Percentiles rank a stretch among this genome's conserved stretches.
Evolutionary conservation across 2,797 vertebrate genomes (phyloP).

Genomic region (Uromys caudimaculatus): DNA sequence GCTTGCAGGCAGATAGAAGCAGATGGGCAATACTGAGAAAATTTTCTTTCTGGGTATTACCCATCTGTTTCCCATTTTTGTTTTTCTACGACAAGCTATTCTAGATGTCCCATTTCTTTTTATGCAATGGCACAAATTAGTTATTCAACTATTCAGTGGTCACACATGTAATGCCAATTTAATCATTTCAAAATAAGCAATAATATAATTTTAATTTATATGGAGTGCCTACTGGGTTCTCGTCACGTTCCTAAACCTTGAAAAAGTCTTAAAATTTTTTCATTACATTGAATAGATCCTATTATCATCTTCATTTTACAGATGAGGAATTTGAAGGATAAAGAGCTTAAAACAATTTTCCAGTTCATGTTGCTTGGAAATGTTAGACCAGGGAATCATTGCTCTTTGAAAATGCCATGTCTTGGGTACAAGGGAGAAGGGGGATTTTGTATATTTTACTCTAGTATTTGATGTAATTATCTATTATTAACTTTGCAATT

Average conservation of each 20-base stretch:
- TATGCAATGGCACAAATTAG: conserved; percentile 73
- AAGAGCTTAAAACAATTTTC: conserved; percentile 44
- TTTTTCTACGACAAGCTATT: conserved; percentile 82
- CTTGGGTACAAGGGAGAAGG: neutral
- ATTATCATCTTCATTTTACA: conserved; percentile 63
- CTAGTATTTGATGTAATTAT: conserved; percentile 1
- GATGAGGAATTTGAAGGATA: conserved; percentile 67
- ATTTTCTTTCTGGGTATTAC: conserved; percentile 87
- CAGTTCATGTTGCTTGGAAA: conserved; percentile 63
- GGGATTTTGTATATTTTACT: neutral
- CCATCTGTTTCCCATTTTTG: conserved; percentile 87
- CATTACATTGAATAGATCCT: conserved; percentile 63
- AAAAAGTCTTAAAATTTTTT: conserved; percentile 45
- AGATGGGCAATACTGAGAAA: conserved; percentile 86
- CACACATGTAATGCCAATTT: conserved; percentile 53
- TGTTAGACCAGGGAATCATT: conserved; percentile 1
- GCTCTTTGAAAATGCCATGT: neutral
- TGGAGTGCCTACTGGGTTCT: neutral
- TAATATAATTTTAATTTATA: conserved; percentile 56
- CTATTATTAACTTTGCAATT: neutral
- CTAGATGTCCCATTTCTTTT: conserved; percentile 72
- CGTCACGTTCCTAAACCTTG: conserved; percentile 30
- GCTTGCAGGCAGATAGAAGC: conserved; percentile 84
- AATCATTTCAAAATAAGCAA: conserved; percentile 64
- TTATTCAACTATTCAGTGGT: conserved; percentile 72